Percentiles rank a stretch among this genome's conserved stretches.
These are phyloP conservation scores for Nettapus auritus DNA, from an alignment of 2,113 vertebrate genomes.

Conservation along the genomic window DNA sequence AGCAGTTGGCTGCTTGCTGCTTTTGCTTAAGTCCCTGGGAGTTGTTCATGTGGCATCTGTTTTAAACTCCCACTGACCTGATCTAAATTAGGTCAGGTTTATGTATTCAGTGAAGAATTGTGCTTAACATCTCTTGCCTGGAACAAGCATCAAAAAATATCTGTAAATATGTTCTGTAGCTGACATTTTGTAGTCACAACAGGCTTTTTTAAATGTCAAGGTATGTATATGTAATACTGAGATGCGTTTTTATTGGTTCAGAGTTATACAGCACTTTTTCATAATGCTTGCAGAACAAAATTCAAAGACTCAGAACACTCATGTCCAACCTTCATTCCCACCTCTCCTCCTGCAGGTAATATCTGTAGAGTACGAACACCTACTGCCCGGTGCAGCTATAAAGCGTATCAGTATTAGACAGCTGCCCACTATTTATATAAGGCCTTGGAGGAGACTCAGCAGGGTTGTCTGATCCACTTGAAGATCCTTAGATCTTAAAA, in stretches of 20 bases:
- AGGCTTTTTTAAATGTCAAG: conserved; percentile 6
- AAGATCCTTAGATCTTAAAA: background rate
- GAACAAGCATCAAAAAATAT: background rate
- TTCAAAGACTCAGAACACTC: background rate
- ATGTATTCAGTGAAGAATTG: conserved; percentile 25
- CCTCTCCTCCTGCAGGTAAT: background rate
- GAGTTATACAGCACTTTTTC: background rate
- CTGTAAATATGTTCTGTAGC: conserved; percentile 36
- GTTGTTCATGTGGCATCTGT: background rate
- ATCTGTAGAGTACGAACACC: background rate
- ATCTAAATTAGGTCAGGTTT: background rate
- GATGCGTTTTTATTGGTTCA: background rate
- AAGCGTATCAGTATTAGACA: background rate
- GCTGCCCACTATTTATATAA: background rate
- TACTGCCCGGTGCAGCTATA: background rate
- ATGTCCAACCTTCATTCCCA: background rate
- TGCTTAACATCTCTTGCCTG: conserved; percentile 3
- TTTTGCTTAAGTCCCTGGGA: background rate
- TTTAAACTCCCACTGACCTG: conserved; percentile 13
- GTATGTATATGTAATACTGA: background rate
- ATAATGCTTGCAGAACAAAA: background rate
- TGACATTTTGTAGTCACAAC: background rate
- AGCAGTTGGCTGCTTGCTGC: background rate
- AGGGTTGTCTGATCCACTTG: background rate
- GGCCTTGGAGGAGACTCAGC: background rate